Evolutionary conservation across 1,140 invertebrate genomes (phyloP).

Genomic region (Coenobita brevimanus): DNA sequence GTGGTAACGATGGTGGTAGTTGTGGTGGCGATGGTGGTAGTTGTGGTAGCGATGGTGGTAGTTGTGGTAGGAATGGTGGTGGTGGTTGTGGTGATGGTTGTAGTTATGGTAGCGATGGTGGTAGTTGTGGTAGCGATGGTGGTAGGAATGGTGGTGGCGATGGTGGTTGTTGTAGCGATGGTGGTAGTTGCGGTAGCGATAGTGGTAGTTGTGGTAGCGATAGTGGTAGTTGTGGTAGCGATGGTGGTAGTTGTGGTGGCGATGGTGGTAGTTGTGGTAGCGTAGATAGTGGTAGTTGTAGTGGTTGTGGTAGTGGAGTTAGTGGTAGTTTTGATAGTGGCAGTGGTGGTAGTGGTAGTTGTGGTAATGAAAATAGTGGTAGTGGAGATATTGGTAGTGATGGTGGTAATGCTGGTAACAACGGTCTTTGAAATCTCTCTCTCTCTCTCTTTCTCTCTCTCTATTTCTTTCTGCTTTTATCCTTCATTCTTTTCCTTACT

Average conservation of each 20-base stretch:
- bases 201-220: neutral
- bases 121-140: neutral
- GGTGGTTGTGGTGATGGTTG: too few relatives aligned
- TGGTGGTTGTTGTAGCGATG: too few relatives aligned
- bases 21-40: neutral
- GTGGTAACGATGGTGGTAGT: neutral
- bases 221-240: neutral
- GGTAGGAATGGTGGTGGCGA: too few relatives aligned
- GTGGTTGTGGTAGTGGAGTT: neutral
- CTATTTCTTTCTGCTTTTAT: too few relatives aligned
- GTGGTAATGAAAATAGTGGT: slow-evolving; percentile 2
- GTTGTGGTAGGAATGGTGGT: too few relatives aligned
- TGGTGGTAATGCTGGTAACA: neutral
- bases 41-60: neutral
- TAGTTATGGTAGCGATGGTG: neutral
- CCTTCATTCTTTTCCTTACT: too few relatives aligned
- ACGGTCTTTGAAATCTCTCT: too few relatives aligned
- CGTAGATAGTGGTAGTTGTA: slow-evolving; percentile 12
- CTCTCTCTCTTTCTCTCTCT: too few relatives aligned
- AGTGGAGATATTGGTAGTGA: neutral
- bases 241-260: neutral
- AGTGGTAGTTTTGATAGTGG: neutral
- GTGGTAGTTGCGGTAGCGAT: neutral
- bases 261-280: neutral
- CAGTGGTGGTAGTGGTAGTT: slow-evolving; percentile 13